Base-by-base conservation (phyloP, 2,797 vertebrate genomes). In the Caiman crocodilus region DNA sequence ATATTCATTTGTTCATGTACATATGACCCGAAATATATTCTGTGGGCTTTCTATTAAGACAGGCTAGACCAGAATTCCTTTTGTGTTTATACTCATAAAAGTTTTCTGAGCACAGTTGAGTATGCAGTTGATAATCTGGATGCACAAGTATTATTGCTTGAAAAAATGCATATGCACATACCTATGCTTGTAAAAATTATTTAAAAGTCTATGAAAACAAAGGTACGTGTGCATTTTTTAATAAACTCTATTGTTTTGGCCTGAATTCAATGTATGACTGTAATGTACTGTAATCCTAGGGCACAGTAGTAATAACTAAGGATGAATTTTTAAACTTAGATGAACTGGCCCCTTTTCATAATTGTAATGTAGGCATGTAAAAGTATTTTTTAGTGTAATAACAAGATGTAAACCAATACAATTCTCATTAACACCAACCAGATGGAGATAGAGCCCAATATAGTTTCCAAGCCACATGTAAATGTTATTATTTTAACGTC, bases 231-330 rank as follows among this genome's bases (percentile, higher is more conserved):
- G 87, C 82, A 64, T 92, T 76, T 91, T 74, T 69, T 92, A 93
- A 94, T 90, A 90, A 94, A 23, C 73, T 74, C 74, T 87, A 81
- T 94, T 93, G 88, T 85, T 96, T 96, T 94, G 80, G 73, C 85
- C n/a, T 87, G 63, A 15, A 59, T 96, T 94, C 93, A 93, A 60
- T 11, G 79, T 92, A 84, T 90, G 86, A 81, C 93, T 94, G 96
- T 95, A 97, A 94, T 93, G 85, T 63, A 82, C 82, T 69, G 1
- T 84, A 84, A 95, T 94, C 91, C 94, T 87, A 91, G 94, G 57
- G 87, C 75, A 11, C 55, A 81, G 79, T 25, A 85, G 65, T n/a
- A 87, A 94, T 93, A 90, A 84, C 88, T 80, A 94, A 50, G 71
- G 58, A 56, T 93, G 84, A 59, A 42, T 57, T 93, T 91, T 93